Percentiles rank a stretch among this genome's conserved stretches.
These are phyloP conservation scores for Bombus pyrosoma DNA, from an alignment of 1,140 invertebrate genomes.

Conservation along the genomic window DNA sequence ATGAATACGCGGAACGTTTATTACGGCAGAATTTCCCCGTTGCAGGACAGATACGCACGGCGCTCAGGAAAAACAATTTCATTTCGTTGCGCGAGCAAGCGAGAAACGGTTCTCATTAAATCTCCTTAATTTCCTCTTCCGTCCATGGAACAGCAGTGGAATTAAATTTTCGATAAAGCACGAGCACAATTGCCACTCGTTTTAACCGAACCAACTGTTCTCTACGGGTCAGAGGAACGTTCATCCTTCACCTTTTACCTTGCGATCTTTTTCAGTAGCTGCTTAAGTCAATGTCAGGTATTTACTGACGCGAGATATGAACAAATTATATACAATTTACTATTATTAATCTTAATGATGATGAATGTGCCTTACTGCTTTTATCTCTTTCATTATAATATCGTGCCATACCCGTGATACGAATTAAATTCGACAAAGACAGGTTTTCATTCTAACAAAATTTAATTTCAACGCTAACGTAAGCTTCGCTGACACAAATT, in stretches of 20 bases:
- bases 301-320: background rate
- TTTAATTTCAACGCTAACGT: too few species aligned
- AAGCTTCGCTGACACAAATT: too few species aligned
- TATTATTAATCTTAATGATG: background rate
- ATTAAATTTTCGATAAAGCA: slow-evolving; percentile 24
- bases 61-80: slow-evolving; percentile 13
- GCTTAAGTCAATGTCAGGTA: background rate
- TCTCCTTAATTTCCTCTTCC: slow-evolving; percentile 20
- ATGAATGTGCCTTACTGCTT: too few species aligned
- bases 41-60: background rate
- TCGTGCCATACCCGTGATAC: too few species aligned
- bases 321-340: background rate
- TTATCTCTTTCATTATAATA: too few species aligned
- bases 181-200: background rate
- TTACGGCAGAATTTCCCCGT: background rate
- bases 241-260: background rate
- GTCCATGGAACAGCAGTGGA: background rate
- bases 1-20: background rate
- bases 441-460: too few species aligned
- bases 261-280: background rate
- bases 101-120: slow-evolving; percentile 7
- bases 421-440: too few species aligned
- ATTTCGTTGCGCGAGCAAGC: background rate
- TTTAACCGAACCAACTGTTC: background rate
- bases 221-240: too few species aligned